phyloP scores from a whole-genome alignment of 1,140 invertebrate species.

The Trissolcus basalis region DNA sequence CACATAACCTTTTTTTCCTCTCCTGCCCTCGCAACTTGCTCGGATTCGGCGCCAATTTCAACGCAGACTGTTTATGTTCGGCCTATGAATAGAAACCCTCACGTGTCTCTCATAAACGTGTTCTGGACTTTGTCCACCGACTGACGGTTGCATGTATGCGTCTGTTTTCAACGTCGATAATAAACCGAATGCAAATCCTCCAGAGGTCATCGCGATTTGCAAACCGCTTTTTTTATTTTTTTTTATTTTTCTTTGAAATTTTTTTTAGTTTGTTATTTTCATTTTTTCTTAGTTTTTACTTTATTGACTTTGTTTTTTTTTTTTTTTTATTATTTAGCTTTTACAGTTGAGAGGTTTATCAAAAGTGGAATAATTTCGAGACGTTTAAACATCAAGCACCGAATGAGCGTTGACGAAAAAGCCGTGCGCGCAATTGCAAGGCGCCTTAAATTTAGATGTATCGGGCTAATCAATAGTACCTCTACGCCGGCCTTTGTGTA shows the following conservation, averaged over 20 bases:
- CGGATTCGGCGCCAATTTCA: conserved; percentile 28
- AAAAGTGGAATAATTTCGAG: no score
- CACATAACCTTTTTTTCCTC: conserved; percentile 18
- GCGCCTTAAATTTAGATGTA: conserved; percentile 30
- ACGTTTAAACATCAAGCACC: no score
- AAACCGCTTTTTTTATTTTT: no score
- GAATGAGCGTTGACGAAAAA: conserved; percentile 2
- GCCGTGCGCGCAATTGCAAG: not conserved
- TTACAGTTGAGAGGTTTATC: no score
- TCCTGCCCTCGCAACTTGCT: conserved; percentile 21
- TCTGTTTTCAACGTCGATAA: conserved; percentile 16
- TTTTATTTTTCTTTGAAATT: no score
- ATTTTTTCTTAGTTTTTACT: no score
- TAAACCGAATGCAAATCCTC: conserved; percentile 11
- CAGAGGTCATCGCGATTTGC: conserved; percentile 2
- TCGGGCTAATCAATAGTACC: conserved; percentile 74
- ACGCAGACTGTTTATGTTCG: conserved; percentile 50
- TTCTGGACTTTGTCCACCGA: conserved; percentile 48
- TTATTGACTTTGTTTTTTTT: no score
- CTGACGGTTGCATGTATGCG: conserved; percentile 18
- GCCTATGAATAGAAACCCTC: conserved; percentile 60
- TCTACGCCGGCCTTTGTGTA: conserved; percentile 85
- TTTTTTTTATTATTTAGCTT: no score
- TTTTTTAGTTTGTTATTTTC: no score
- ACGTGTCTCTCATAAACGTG: conserved; percentile 33